Evolutionary conservation across 1,140 invertebrate genomes (phyloP).

Genomic region (fruit fly (Drosophila melanogaster)): DNA sequence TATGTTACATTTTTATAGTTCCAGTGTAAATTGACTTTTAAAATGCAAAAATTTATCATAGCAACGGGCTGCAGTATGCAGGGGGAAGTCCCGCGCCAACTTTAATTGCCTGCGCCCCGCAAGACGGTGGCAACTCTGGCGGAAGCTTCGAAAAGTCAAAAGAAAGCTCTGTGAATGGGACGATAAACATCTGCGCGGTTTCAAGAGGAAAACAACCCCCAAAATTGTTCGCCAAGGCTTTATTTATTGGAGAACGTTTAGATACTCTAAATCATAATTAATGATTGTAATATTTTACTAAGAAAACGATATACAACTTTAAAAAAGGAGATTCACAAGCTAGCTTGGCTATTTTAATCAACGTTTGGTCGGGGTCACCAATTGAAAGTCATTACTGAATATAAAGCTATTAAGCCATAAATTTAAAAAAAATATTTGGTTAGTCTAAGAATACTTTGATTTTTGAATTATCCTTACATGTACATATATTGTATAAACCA

Average conservation of each 20-base stretch:
- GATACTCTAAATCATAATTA: slow-evolving; percentile 14
- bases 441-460: too few relatives aligned
- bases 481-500: neutral
- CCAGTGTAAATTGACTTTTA: slow-evolving; percentile 83
- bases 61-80: slow-evolving; percentile 30
- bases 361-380: neutral
- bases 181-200: slow-evolving; percentile 56
- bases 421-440: too few relatives aligned
- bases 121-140: slow-evolving; percentile 59
- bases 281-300: neutral
- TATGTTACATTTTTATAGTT: slow-evolving; percentile 84
- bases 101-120: slow-evolving; percentile 58
- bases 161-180: slow-evolving; percentile 18
- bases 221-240: neutral
- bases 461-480: neutral
- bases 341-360: neutral
- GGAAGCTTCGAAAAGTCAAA: slow-evolving; percentile 40
- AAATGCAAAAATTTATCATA: slow-evolving; percentile 82
- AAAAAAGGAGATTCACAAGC: neutral
- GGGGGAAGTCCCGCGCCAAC: slow-evolving; percentile 22
- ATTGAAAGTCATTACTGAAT: neutral
- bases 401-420: neutral
- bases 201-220: slow-evolving; percentile 52
- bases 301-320: neutral
- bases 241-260: neutral